Evolutionary conservation across 2,888 invertebrate genomes (phyloP).

Genomic region (Mythimna loreyi): DNA sequence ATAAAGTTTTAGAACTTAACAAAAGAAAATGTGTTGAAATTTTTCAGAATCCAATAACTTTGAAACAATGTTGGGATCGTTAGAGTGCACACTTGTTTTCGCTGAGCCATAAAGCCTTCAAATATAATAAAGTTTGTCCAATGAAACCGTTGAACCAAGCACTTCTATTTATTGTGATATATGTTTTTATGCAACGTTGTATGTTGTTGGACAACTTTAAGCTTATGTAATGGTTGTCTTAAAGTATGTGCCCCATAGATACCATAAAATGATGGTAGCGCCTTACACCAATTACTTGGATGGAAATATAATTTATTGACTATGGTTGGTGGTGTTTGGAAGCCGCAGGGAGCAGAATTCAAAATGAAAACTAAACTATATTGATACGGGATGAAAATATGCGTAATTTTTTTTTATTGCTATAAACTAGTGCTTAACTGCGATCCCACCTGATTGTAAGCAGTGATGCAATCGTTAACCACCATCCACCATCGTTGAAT

Average conservation of each 20-base stretch:
- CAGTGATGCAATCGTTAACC: no score
- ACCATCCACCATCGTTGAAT: no score
- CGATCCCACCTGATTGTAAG: no score
- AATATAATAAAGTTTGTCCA: slow-evolving; percentile 56
- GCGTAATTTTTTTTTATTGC: no score
- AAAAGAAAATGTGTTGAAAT: slow-evolving; percentile 56
- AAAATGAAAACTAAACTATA: no score
- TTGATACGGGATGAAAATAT: no score
- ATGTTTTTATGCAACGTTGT: neutral
- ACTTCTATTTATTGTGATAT: slow-evolving; percentile 28
- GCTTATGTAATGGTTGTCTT: neutral
- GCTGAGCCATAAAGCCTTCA: slow-evolving; percentile 43
- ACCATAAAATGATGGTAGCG: no score
- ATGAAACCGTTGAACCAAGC: slow-evolving; percentile 28
- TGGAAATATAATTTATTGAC: no score
- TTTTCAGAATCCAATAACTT: slow-evolving; percentile 60
- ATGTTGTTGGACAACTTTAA: neutral
- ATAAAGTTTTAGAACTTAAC: slow-evolving; percentile 52
- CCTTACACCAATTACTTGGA: no score
- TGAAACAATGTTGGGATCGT: slow-evolving; percentile 56
- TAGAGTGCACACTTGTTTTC: slow-evolving; percentile 51
- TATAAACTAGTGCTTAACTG: no score
- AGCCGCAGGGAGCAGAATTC: no score
- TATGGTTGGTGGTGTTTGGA: no score
- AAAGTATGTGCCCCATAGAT: neutral